Evolutionary conservation across 92 coral and sea anemone species (phyloP), one percentile per base, ranked within the genome.

Genomic region (Porites evermanni): DNA sequence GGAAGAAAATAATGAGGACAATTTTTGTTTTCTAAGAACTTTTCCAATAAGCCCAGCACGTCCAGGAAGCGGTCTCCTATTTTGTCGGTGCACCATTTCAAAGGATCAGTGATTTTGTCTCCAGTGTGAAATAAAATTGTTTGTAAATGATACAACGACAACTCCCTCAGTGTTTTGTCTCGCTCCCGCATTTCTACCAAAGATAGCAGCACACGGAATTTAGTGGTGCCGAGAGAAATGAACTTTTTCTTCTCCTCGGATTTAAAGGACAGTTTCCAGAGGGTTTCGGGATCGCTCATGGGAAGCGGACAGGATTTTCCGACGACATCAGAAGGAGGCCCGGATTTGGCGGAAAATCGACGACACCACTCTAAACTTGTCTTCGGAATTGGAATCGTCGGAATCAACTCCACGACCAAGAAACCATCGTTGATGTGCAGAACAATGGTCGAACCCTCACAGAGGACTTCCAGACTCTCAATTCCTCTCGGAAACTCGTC

Each of bases 271-370:
- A 95, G 83, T 86, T 90, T 78, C 99, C 99, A 97, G 5, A 97
- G 90, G 13, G 94, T 93, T 68, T 90, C 98, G 60, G 98, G 98
- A 84, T 97, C 96, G 82, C 98, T 97, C 61, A 90, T 78, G 5
- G 98, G 98, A 21, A 85, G 68, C 13, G 73, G 83, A 29, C 93
- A 95, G 64, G 98, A 89, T 77, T 93, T 92, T 24, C 92, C 98
- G 7, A 95, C 87, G 1, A 92, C 93, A 77, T 90, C 95, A 7
- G 97, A 92, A 1, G 99, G 96, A 11, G 72, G 70, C 72, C 79
- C 92, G 23, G 93, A 86, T 80, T 90, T 90, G 14, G 78, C 89
- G 61, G 96, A 88, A 78, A 94, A 78, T 44, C 85, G 84, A 18
- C 77, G 91, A 75, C 91, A 86, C 80, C 89, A 82, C 54, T 92